Percentiles rank a stretch among this genome's conserved stretches.
Evolutionary conservation across 2,797 vertebrate species (phyloP).

Genomic region (Cottoperca gobio): DNA sequence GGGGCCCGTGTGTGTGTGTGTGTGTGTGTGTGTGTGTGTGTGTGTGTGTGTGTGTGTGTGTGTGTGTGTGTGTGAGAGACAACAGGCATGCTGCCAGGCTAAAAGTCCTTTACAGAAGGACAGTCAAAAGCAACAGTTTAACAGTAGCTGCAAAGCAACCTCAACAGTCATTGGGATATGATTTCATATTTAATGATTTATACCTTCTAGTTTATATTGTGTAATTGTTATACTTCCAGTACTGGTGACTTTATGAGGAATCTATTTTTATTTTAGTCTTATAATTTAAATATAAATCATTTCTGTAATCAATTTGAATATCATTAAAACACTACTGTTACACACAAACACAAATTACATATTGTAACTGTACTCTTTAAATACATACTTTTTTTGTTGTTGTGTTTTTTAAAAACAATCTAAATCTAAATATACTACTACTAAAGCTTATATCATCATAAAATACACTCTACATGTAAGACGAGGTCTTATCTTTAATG

Average conservation of each 20-base stretch:
- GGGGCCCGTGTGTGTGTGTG: slow-evolving; percentile 37
- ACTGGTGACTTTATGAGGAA: not conserved
- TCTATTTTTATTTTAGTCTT: slow-evolving; percentile 2
- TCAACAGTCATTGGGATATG: slow-evolving; percentile 11
- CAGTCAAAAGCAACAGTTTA: slow-evolving; percentile 77
- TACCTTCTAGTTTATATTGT: slow-evolving; percentile 2
- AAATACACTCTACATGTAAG: not conserved
- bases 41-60: slow-evolving; percentile 29
- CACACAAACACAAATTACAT: not conserved
- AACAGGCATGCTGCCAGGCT: slow-evolving; percentile 63
- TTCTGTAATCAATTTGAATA: not conserved
- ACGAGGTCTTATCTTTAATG: not conserved
- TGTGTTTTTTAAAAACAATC: not conserved
- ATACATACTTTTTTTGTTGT: not conserved
- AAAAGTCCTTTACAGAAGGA: slow-evolving; percentile 72
- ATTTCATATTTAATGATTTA: slow-evolving; percentile 35
- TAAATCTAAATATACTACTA: not conserved
- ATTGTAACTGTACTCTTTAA: not conserved
- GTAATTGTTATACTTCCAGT: not conserved
- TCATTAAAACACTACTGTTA: not conserved
- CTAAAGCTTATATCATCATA: not conserved
- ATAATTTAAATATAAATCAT: not conserved
- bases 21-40: slow-evolving; percentile 38
- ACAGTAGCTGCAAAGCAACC: slow-evolving; percentile 35
- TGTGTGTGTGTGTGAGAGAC: slow-evolving; percentile 36